Base-by-base conservation (phyloP, 2,888 invertebrate genomes). In the Tipula vernalis region DNA sequence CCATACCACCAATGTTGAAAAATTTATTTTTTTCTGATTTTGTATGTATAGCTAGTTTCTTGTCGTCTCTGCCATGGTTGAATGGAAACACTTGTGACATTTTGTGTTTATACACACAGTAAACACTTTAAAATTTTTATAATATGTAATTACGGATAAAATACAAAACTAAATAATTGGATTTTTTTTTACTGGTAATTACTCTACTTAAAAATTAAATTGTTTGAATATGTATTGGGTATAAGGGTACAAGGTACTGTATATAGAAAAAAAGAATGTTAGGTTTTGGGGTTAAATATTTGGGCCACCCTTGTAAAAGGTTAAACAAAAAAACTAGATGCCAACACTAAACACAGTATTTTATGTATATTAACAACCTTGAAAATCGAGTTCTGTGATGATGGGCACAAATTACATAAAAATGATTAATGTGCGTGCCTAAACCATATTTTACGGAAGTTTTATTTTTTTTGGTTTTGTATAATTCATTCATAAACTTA, bases 1-100 rank as follows among this genome's bases (percentile, higher is more conserved):
- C 84, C 84, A 84, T 36, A 84, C 84, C 84, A 84, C 84, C 84
- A 84, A 84, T 84, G 41, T 39, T 36, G 84, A 39, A 71, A 71
- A 28, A 71, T 10, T 10, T 28, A 28, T 71, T 18, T 71, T 28
- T 3, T 51, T 6, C 3, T 57, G 51, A 15, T 28, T 6, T n/a
- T n/a, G n/a, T n/a, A n/a, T 71, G 18, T 12, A 71, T 28, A 1
- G 2, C 0, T n/a, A n/a, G 39, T 39, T 15, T 51, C 15, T 71
- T 10, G 28, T 71, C 71, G 71, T 71, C 71, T 71, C 71, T 71
- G 4, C 18, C 71, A 71, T 10, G 28, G 71, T 28, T 71, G 71
- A 71, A 71, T 71, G 71, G 71, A 71, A 71, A 71, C 71, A 71
- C 71, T 71, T 71, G 51, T 51, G 51, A 51, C 51, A 51, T 51